Evolutionary conservation across 2,797 vertebrate genomes (phyloP).

Genomic region (Leptoclinus maculatus): DNA sequence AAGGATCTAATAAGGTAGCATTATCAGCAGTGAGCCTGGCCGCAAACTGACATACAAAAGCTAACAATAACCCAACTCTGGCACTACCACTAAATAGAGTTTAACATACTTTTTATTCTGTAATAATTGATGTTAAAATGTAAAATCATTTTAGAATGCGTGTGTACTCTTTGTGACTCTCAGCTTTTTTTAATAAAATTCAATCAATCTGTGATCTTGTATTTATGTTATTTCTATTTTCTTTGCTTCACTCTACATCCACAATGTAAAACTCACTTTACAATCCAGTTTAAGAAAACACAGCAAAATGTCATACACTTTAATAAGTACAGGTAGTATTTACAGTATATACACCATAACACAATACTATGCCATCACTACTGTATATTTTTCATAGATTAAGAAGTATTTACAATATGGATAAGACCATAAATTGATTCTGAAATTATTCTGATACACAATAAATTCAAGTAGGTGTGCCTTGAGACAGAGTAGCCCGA

Average conservation of each 20-base stretch:
- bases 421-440: slow-evolving; percentile 67
- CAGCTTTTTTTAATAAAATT: not conserved
- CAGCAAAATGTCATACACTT: slow-evolving; percentile 82
- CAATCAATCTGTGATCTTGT: not conserved
- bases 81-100: not conserved
- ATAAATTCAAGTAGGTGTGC: slow-evolving; percentile 75
- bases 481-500: slow-evolving; percentile 72
- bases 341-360: slow-evolving; percentile 83
- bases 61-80: not conserved
- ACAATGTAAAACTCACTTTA: slow-evolving; percentile 63
- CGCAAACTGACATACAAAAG: slow-evolving; percentile 6
- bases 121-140: no score
- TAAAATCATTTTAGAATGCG: no score
- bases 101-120: not conserved
- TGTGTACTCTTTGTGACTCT: no score
- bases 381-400: slow-evolving; percentile 73
- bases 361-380: slow-evolving; percentile 75
- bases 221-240: slow-evolving; percentile 36
- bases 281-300: slow-evolving; percentile 79
- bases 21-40: not conserved
- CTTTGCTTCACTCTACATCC: slow-evolving; percentile 22
- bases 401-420: slow-evolving; percentile 74
- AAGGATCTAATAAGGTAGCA: not conserved
- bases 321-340: slow-evolving; percentile 84
- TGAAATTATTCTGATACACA: slow-evolving; percentile 57